Conservation (phyloP, 2,888 invertebrate species). For the Aleiodes testaceus region DNA sequence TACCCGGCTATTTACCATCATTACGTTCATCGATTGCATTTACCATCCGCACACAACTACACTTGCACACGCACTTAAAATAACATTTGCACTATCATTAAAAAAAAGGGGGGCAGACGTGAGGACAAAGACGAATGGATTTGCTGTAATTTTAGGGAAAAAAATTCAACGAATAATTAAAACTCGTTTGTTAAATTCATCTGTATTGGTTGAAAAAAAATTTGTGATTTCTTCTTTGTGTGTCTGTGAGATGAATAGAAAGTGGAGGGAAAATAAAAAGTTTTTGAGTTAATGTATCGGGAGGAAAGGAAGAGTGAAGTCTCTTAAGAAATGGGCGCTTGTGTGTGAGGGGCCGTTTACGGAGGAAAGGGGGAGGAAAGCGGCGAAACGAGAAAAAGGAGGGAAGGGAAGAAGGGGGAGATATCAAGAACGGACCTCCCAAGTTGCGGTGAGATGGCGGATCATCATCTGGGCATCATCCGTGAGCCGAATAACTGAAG, state of each 20-base stretch:
- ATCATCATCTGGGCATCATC: constrained; percentile 72
- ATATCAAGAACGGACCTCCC: constrained; percentile 73
- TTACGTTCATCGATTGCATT: constrained; percentile 51
- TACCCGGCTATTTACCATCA: constrained; percentile 52
- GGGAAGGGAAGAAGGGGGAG: constrained; percentile 47
- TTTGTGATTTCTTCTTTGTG: constrained; percentile 9
- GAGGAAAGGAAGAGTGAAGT: constrained; percentile 48
- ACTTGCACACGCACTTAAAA: constrained; percentile 3
- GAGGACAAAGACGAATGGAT: too few relatives aligned
- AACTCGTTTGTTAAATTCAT: not conserved
- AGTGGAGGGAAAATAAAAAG: constrained; percentile 44
- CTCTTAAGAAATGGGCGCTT: constrained; percentile 51
- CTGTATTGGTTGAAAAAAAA: constrained; percentile 10
- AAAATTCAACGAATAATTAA: constrained; percentile 20
- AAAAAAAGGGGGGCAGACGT: constrained; percentile 5
- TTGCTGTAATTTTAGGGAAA: not conserved
- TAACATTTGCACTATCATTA: constrained; percentile 28
- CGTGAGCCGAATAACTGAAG: constrained; percentile 66
- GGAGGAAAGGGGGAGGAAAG: constrained; percentile 61
- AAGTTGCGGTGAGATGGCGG: constrained; percentile 73
- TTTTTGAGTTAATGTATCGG: constrained; percentile 20
- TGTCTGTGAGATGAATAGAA: constrained; percentile 57
- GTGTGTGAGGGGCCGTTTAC: constrained; percentile 35
- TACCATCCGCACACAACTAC: constrained; percentile 8
- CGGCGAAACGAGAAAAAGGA: constrained; percentile 52